phyloP scores from a whole-genome alignment of 37 sponge, comb jelly and placozoan genomes.

The Aplysina aerophoba region DNA sequence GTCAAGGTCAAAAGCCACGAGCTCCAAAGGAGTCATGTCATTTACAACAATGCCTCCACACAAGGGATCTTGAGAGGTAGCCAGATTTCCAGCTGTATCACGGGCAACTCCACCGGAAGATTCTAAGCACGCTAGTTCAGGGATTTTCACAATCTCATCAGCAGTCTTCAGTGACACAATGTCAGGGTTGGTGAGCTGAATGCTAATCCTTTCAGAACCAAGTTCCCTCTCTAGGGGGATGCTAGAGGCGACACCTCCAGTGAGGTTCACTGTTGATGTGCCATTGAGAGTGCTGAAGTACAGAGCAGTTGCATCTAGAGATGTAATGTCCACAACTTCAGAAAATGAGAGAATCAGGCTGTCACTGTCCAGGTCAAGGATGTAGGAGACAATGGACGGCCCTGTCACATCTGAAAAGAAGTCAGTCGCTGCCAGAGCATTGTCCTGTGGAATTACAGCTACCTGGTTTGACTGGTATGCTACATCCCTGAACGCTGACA shows the following conservation, averaged over 20 bases:
- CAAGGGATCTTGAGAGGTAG: slow-evolving; percentile 3
- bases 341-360: slow-evolving; percentile 46
- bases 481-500: slow-evolving; percentile 65
- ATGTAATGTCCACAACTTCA: slow-evolving; percentile 59
- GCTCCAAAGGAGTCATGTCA: slow-evolving; percentile 48
- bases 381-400: slow-evolving; percentile 43
- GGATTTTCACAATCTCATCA: slow-evolving; percentile 36
- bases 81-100: slow-evolving; percentile 53
- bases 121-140: slow-evolving; percentile 49
- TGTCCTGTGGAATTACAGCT: slow-evolving; percentile 35
- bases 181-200: slow-evolving; percentile 76
- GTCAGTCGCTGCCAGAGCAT: slow-evolving; percentile 44
- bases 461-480: slow-evolving; percentile 61
- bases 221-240: slow-evolving; percentile 36
- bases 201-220: slow-evolving; percentile 50
- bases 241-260: slow-evolving; percentile 70
- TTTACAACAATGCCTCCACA: slow-evolving; percentile 27
- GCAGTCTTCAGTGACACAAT: slow-evolving; percentile 73
- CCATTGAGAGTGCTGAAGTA: slow-evolving; percentile 31
- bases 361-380: slow-evolving; percentile 57
- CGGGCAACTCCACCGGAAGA: slow-evolving; percentile 40
- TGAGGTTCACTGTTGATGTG: slow-evolving; percentile 40
- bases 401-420: slow-evolving; percentile 47
- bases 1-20: slow-evolving; percentile 71
- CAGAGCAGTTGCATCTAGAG: slow-evolving; percentile 33